Evolutionary conservation across 2,888 invertebrate species (phyloP).

Genomic region (Thecophora atra): DNA sequence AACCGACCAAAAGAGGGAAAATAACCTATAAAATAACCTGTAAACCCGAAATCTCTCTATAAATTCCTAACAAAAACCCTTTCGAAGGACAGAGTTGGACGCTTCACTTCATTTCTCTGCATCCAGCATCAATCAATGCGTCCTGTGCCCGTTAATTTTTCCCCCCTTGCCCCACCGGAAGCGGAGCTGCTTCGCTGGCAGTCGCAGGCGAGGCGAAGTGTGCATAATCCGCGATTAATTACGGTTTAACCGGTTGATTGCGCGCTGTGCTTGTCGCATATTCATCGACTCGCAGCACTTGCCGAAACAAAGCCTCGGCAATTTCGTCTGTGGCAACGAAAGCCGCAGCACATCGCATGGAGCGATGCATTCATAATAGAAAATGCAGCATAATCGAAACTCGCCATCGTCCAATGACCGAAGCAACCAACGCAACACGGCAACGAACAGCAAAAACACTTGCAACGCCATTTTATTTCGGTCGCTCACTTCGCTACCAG

Average conservation of each 20-base stretch:
- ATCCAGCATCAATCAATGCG: background rate
- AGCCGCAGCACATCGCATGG: slow-evolving; percentile 13
- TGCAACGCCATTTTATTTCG: background rate
- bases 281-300: slow-evolving; percentile 17
- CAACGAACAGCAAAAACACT: background rate
- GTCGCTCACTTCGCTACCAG: background rate
- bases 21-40: too few relatives aligned
- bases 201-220: too few relatives aligned
- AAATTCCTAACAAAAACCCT: too few relatives aligned
- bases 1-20: too few relatives aligned
- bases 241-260: slow-evolving; percentile 16
- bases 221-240: slow-evolving; percentile 4
- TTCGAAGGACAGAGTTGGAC: too few relatives aligned
- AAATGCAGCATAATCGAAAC: slow-evolving; percentile 22
- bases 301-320: slow-evolving; percentile 17
- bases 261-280: slow-evolving; percentile 1
- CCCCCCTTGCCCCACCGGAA: too few relatives aligned
- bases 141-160: too few relatives aligned
- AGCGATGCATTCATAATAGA: slow-evolving; percentile 6
- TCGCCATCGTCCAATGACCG: background rate
- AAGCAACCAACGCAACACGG: background rate
- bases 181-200: too few relatives aligned
- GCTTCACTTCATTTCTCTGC: background rate
- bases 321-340: slow-evolving; percentile 14
- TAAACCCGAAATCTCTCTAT: too few relatives aligned